These are phyloP conservation scores for Platycnemis pennipes DNA, from an alignment of 2,888 invertebrate species.

Conservation along the genomic window DNA sequence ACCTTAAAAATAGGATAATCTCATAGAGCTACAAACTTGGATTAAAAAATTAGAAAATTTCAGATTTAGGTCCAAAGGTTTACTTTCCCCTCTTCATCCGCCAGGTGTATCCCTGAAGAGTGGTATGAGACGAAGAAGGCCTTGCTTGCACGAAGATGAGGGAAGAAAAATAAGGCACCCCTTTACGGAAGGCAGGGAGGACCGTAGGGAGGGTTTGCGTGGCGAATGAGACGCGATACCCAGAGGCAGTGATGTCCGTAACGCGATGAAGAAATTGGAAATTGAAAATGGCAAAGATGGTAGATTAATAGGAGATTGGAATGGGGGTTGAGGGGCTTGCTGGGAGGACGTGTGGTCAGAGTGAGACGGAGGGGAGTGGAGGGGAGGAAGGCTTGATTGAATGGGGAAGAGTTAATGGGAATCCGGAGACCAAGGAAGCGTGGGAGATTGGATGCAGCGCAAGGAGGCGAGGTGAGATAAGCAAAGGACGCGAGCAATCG, in stretches of 20 bases:
- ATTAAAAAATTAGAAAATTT: too few relatives aligned
- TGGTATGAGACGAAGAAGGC: not conserved
- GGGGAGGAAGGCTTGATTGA: not conserved
- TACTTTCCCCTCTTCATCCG: too few relatives aligned
- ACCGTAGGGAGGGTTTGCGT: not conserved
- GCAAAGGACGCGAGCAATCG: not conserved
- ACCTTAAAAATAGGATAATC: too few relatives aligned
- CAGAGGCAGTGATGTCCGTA: not conserved
- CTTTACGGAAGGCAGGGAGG: not conserved
- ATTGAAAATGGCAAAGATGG: not conserved
- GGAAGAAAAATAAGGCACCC: not conserved
- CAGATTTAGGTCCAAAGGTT: too few relatives aligned
- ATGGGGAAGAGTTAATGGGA: not conserved
- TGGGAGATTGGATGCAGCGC: constrained; percentile 1
- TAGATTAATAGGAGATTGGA: constrained; percentile 6
- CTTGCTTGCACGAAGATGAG: not conserved
- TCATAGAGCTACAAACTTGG: too few relatives aligned
- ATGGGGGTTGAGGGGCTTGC: not conserved
- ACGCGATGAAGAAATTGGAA: not conserved
- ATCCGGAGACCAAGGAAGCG: not conserved
- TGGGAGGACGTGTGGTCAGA: not conserved
- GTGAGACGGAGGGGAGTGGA: not conserved
- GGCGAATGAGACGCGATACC: not conserved
- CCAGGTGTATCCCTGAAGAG: not conserved
- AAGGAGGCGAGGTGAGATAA: constrained; percentile 2